phyloP scores from a whole-genome alignment of 92 coral and sea anemone genomes.

The Plumapathes pennacea region DNA sequence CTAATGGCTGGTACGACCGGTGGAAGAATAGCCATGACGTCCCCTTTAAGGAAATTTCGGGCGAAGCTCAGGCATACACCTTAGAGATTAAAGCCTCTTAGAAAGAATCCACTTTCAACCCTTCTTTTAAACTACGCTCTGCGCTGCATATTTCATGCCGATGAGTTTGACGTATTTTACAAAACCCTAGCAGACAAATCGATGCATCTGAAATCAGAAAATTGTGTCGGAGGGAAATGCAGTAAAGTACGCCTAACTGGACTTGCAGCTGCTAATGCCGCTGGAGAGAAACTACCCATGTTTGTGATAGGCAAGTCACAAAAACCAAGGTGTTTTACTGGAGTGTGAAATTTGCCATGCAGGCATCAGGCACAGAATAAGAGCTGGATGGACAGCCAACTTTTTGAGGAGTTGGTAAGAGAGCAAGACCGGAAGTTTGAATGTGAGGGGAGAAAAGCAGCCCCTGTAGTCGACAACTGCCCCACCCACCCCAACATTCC shows the following conservation, averaged over 20 bases:
- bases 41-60: slow-evolving; percentile 49
- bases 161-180: slow-evolving; percentile 6
- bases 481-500: slow-evolving; percentile 46
- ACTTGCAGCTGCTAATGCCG: slow-evolving; percentile 36
- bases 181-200: slow-evolving; percentile 27
- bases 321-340: slow-evolving; percentile 50
- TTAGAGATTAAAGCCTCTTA: slow-evolving; percentile 47
- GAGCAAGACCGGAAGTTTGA: slow-evolving; percentile 52
- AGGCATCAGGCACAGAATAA: slow-evolving; percentile 26
- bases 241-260: slow-evolving; percentile 40
- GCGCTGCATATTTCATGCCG: slow-evolving; percentile 49
- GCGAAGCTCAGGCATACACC: slow-evolving; percentile 54
- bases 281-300: slow-evolving; percentile 50
- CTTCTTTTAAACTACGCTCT: slow-evolving; percentile 46
- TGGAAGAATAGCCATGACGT: slow-evolving; percentile 51
- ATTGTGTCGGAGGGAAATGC: slow-evolving; percentile 14
- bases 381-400: slow-evolving; percentile 43
- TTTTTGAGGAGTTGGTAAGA: slow-evolving; percentile 48
- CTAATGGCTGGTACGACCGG: slow-evolving; percentile 64
- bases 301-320: slow-evolving; percentile 60
- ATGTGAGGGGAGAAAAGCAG: slow-evolving; percentile 36
- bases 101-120: slow-evolving; percentile 44
- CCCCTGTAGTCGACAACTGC: slow-evolving; percentile 17
- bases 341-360: slow-evolving; percentile 42
- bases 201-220: slow-evolving; percentile 37